Base-by-base conservation (phyloP, 2,797 vertebrate genomes). In the Ceyx erithaca region DNA sequence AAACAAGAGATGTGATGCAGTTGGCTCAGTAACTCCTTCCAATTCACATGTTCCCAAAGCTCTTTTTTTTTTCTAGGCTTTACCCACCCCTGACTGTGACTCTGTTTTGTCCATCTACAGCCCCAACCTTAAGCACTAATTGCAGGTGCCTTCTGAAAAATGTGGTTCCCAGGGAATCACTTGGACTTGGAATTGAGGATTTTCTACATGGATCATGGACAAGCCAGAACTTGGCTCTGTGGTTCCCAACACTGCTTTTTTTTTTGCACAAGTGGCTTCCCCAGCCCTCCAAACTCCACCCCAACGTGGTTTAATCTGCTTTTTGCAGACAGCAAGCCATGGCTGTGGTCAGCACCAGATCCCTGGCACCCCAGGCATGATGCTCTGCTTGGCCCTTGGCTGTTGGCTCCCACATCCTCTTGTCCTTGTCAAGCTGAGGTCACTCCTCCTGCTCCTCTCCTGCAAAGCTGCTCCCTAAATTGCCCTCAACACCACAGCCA, bases 1-100 rank as follows among this genome's bases (percentile, higher is more conserved):
- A 84, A 93, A 84, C 28, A 57, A 4, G 70, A 88, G 40, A 59
- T 33, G 63, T 8, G 30, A 66, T 5, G 67, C 70, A 66, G 52
- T 86, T 90, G 85, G 84, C 91, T 83, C 77, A 46, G 80, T 68
- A 69, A 3, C 54, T 89, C 85, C 66, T 87, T 69, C 77, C 62
- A 41, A 90, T 69, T 52, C 59, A 49, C 83, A 31, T 1, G 0
- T 76, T 40, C 52, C 55, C 30, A 49, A 46, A 52, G 69, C 78
- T 75, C 30, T 37, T 14, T 37, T 61, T 23, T 1, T 1, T 20
- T 58, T 66, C 52, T 14, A 40, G 66, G 37, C 66, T 83, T 58
- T 92, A 52, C 52, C 82, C 45, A 69, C 64, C 35, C 79, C 3
- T 11, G 51, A 40, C 54, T 30, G 68, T 35, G 62, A 22, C 21